Evolutionary conservation across 1,140 invertebrate species (phyloP), one percentile per base, ranked within the genome.

Genomic region (Contarinia nasturtii): DNA sequence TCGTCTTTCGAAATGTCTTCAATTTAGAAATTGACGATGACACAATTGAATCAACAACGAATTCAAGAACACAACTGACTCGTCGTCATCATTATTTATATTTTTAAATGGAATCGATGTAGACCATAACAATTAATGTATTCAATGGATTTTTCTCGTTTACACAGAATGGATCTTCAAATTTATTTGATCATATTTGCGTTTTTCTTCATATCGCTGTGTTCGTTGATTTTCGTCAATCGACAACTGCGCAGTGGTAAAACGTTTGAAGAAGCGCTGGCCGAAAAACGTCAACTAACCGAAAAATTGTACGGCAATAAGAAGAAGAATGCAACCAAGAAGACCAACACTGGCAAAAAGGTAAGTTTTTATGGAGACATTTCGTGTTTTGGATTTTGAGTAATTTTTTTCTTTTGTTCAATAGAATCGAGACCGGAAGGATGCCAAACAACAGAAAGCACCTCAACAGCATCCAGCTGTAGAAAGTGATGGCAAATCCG

Each of bases 161-260:
- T 10, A 10, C 3, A 27, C 27, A 27, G 27, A 27, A 64, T 64
- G 61, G 61, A 64, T 53, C 60, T 63, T 33, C 61, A 63, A 52
- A 57, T 64, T 53, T 55, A 61, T 49, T 56, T 60, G 49, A 55
- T 64, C 45, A 62, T 64, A 53, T 55, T 56, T 45, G 59, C 57
- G 52, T 57, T 64, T 45, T 57, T 64, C 49, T 54, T 56, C 47
- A 58, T 57, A n/a, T 64, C 61, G 20, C 50, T 64, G 34, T 49
- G 57, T 19, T 64, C 61, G 7, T 55, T 61, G 44, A 49, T 64
- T 44, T 60, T 63, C 47, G 60, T 63, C 46, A 61, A 61, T 40
- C 10, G 43, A n/a, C 62, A 61, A 51, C 57, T 62, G 42, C 60
- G 60, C 37, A 50, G 57, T 38, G 56, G 60, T 22, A 63, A 63